Evolutionary conservation across 2,888 invertebrate genomes (phyloP).

Genomic region (Pristionchus entomophagus): DNA sequence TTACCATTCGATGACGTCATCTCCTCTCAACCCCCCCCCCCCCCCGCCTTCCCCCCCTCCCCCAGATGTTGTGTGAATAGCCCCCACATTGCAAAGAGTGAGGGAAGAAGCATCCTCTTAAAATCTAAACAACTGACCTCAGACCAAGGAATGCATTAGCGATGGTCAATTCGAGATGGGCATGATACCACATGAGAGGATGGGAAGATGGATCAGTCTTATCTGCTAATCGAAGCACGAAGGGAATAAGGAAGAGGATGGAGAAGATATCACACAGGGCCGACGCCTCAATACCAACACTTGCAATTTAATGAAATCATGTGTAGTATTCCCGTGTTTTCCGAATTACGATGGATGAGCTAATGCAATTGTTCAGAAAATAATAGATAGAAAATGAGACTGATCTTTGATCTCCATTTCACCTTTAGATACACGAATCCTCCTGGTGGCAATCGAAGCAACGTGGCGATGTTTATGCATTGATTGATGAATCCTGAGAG

Average conservation of each 20-base stretch:
- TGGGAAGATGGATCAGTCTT: conserved; percentile 77
- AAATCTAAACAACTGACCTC: too few relatives aligned
- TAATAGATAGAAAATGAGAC: too few relatives aligned
- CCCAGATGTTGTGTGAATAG: neutral
- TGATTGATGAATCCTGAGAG: conserved; percentile 73
- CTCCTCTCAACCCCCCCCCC: neutral
- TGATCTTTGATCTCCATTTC: too few relatives aligned
- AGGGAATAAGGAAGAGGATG: conserved; percentile 82
- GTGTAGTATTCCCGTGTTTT: neutral
- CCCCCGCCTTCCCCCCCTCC: neutral
- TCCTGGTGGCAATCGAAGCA: conserved; percentile 69
- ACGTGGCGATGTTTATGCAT: conserved; percentile 74
- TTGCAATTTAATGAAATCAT: neutral
- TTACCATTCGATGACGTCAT: neutral
- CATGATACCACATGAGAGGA: conserved; percentile 80
- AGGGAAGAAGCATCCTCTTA: too few relatives aligned
- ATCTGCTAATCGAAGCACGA: conserved; percentile 68
- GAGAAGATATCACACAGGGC: conserved; percentile 86
- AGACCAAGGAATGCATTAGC: conserved; percentile 79
- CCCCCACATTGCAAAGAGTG: neutral
- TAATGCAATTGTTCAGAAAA: too few relatives aligned
- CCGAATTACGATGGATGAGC: too few relatives aligned
- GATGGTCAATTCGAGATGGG: conserved; percentile 78
- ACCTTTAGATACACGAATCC: conserved; percentile 69
- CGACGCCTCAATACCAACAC: conserved; percentile 80